Base-by-base conservation (phyloP, 1,140 invertebrate genomes). In the Tachypleus tridentatus region DNA sequence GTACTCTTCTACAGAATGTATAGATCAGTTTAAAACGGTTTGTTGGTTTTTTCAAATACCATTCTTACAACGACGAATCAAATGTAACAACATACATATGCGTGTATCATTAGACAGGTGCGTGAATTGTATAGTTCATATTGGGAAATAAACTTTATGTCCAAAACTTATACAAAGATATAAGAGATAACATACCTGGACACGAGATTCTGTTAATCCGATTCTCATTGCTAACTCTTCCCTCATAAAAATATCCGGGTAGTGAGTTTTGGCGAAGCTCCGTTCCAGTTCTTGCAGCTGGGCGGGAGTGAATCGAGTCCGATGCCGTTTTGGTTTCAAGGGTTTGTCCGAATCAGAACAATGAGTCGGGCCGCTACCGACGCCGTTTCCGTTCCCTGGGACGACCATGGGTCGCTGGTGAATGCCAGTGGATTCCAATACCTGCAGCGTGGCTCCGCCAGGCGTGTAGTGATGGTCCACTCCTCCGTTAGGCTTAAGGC, bases 181-280 rank as follows among this genome's bases (percentile, higher is more conserved):
- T 11, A 57, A 8, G 47, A 57, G 47, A 11, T 5, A 9, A 52
- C 86, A 82, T 77, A 98, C 96, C 87, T 99, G 96, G 48, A 99
- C 95, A 74, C 96, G 81, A 50, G 93, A 97, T 78, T 99, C 96
- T 11, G 94, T 98, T 50, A 99, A 85, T 4, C 93, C 92, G 66
- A 98, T 82, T 62, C 92, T 82, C 82, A 93, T 85, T 0, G 96
- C 96, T 47, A 99, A 80, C 77, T 98, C 93, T 77, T 99, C 96
- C 62, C 96, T 81, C n/a, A 93, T 97, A 74, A 93, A 95, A 8
- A 97, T 93, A 75, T 98, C 95, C 0, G 96, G 96, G 79, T 99
- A 99, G 79, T 98, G 95, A 4, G 93, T 97, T 79, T 97, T 97
- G 76, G 95, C 93, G 77, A 99, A 99, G 11, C 94, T 91, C 58